phyloP scores from a whole-genome alignment of 2,797 vertebrate species.

The Sparidentex hasta region DNA sequence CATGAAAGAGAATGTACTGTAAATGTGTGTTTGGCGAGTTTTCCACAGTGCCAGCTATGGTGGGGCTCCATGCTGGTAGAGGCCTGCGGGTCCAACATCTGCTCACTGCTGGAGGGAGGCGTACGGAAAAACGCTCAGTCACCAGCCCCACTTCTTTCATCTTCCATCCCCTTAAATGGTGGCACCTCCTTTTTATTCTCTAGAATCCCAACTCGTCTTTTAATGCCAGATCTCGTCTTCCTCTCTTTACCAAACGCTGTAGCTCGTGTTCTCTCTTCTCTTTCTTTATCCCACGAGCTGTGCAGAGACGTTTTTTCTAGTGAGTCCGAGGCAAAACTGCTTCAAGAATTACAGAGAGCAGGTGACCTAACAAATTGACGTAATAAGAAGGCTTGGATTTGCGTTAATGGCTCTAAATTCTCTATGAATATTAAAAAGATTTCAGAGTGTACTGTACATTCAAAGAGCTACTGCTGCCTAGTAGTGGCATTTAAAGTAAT shows the following conservation, averaged over 20 bases:
- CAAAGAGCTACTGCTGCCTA: conserved; percentile 2
- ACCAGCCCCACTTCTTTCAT: conserved; percentile 41
- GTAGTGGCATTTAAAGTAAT: conserved; percentile 3
- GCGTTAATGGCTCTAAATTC: conserved; percentile 41
- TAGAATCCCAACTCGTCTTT: conserved; percentile 11
- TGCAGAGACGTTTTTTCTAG: conserved; percentile 19
- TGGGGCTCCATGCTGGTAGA: conserved; percentile 61
- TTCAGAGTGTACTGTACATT: conserved; percentile 16
- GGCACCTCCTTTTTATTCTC: background rate
- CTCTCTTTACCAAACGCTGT: conserved; percentile 17
- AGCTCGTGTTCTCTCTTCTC: conserved; percentile 1
- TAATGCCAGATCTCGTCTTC: conserved; percentile 32
- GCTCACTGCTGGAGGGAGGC: conserved; percentile 68
- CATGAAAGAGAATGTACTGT: background rate
- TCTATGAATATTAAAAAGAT: conserved; percentile 43
- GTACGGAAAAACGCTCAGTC: conserved; percentile 19
- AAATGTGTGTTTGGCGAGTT: conserved; percentile 30
- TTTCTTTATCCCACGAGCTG: conserved; percentile 23
- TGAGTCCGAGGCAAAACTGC: conserved; percentile 31
- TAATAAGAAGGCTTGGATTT: conserved; percentile 25
- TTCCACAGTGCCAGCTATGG: conserved; percentile 48
- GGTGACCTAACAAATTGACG: conserved; percentile 32
- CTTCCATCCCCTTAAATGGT: conserved; percentile 36
- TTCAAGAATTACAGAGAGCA: conserved; percentile 32
- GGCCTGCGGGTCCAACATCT: conserved; percentile 78